These are phyloP conservation scores for Dicroscelio sp. DNA, from an alignment of 2,888 invertebrate genomes.

Conservation along the genomic window DNA sequence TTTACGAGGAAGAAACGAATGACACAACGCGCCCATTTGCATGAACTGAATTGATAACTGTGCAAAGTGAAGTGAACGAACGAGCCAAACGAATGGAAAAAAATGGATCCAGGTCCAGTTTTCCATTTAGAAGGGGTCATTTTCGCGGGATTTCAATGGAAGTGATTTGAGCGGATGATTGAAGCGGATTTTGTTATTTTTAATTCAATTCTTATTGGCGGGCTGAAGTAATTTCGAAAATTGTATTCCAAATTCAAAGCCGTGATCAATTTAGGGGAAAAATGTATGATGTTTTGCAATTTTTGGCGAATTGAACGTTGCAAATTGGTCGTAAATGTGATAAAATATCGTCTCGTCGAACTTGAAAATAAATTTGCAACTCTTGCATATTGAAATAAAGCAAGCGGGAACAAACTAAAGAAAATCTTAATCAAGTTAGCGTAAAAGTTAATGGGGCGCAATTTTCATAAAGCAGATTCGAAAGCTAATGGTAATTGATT, in stretches of 20 bases:
- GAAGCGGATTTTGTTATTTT: background rate
- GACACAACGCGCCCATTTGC: conserved; percentile 64
- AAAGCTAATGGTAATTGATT: conserved; percentile 27
- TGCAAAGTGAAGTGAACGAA: conserved; percentile 43
- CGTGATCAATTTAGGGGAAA: no score
- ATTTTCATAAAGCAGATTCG: background rate
- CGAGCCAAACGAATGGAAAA: conserved; percentile 22
- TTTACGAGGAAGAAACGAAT: conserved; percentile 57
- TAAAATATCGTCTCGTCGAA: background rate
- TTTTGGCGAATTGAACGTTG: background rate
- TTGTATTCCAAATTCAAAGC: background rate
- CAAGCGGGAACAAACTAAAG: background rate
- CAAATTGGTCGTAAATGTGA: background rate
- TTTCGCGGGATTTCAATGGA: conserved; percentile 37
- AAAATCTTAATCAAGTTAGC: conserved; percentile 21
- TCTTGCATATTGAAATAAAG: background rate
- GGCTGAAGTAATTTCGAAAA: background rate
- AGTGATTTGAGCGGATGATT: conserved; percentile 20
- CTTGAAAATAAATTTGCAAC: background rate
- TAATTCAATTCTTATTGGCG: no score
- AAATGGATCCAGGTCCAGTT: conserved; percentile 10
- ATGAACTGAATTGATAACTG: conserved; percentile 68
- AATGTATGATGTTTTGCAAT: background rate
- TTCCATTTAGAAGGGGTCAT: conserved; percentile 31
- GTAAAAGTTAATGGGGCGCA: conserved; percentile 10